Evolutionary conservation across 2,113 vertebrate species (phyloP).

Genomic region (Lasiurus borealis): DNA sequence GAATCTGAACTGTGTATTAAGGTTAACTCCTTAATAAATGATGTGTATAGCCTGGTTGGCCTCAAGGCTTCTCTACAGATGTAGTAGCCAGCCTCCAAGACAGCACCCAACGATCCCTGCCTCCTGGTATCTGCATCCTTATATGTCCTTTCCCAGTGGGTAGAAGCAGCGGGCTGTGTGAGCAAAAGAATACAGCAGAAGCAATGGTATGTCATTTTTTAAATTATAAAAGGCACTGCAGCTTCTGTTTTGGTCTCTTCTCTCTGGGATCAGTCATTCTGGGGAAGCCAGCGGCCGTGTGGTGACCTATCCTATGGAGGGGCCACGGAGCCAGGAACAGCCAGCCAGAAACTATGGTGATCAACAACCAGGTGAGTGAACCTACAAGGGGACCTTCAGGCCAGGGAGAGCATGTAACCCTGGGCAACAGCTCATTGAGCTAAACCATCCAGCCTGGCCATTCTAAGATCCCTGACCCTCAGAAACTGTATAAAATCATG

Average conservation of each 20-base stretch:
- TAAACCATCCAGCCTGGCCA: not conserved
- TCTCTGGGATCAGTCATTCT: not conserved
- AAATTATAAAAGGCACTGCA: not conserved
- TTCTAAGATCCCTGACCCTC: not conserved
- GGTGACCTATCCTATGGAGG: not conserved
- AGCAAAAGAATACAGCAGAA: slow-evolving; percentile 26
- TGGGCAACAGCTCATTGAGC: not conserved
- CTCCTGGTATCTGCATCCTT: not conserved
- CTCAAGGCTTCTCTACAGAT: not conserved
- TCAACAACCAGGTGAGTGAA: not conserved
- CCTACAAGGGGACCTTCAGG: not conserved
- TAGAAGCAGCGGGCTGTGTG: not conserved
- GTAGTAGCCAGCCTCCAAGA: slow-evolving; percentile 1
- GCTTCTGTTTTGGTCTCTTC: not conserved
- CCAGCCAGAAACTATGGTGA: too few relatives aligned
- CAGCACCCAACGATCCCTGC: not conserved
- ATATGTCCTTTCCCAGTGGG: not conserved
- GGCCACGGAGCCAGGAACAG: not conserved
- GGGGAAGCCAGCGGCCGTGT: not conserved
- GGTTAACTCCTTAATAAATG: slow-evolving; percentile 1
- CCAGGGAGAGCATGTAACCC: not conserved
- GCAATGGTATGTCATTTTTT: not conserved
- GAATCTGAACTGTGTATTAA: slow-evolving; percentile 30
- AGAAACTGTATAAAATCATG: slow-evolving; percentile 4
- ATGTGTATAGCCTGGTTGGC: not conserved